Base-by-base conservation (phyloP, 1,140 invertebrate species). In the Diuraphis noxia region DNA sequence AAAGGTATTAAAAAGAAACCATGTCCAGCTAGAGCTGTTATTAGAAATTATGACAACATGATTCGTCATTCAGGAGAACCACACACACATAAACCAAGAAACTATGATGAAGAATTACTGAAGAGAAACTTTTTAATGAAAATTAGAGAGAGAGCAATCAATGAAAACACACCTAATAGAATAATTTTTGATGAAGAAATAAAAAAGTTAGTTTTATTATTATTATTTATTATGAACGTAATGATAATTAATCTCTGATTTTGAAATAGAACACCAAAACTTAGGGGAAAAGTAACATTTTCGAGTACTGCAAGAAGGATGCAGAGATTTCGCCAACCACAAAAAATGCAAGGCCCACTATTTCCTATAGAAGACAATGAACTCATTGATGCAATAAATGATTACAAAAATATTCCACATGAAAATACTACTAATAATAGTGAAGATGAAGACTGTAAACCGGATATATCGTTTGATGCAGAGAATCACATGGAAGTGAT, bases 171-270 rank as follows among this genome's bases (percentile, higher is more conserved):
- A 40, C 36, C 89, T 49, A 91, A 91, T 81, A 81, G 89, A 91
- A 52, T 7, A 91, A 91, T 91, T n/a, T 91, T 91, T 91, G 89
- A 91, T 91, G 89, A 91, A 91, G 89, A 91, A 91, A 79, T 91
- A 46, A 91, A 91, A 91, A 91, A 91, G 89, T 91, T 52, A 19
- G 77, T 82, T 38, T 36, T 82, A 40, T 13, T 49, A 43, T 85
- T 30, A n/a, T 82, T 49, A 25, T 19, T 86, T 88, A 13, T 5
- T 17, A 41, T 88, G 41, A 1, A 52, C n/a, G 0, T 52, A 52
- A 38, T 38, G 30, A 52, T 81, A 82, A 91, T 72, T 17, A 72
- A 63, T 72, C 2, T 38, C 23, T 36, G 21, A 79, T 25, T 52
- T 90, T 90, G 36, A 40, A 41, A 46, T 91, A 91, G 89, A 30